Base-by-base conservation (phyloP, 2,113 vertebrate species). In the Chloroceryle aenea region DNA sequence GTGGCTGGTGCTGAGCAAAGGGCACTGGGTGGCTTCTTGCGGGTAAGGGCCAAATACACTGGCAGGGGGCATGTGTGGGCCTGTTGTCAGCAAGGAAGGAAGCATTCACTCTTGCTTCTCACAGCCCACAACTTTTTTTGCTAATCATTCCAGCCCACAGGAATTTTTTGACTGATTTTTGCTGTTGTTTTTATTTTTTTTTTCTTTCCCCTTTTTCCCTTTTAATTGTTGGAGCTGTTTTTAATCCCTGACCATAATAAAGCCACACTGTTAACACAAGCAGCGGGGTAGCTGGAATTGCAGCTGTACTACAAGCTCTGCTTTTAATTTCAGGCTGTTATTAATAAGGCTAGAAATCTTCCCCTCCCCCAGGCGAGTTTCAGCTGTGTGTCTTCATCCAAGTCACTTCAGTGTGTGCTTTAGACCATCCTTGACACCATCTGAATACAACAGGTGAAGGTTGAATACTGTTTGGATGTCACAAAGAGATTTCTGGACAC, bases 191-290 rank as follows among this genome's bases (percentile, higher is more conserved):
- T 88, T 88, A 7, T 3, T 75, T 13, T 29, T 30, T 50, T 21
- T 13, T 25, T 13, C 9, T 48, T 36, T 52, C 19, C 45, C 71
- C 83, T 69, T 85, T 93, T 86, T 34, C 1, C 13, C 63, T 53
- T 90, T 80, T 95, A 97, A 90, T 95, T 89, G 83, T 74, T 82
- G 71, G 52, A 95, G 81, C 86, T 95, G 90, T 85, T 97, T 96
- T 95, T 95, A 97, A 97, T 95, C 80, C 86, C 50, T 63, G 96
- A 89, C 96, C 95, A 79, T 97, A 95, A 95, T 93, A 94, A 96
- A 97, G 94, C 95, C 95, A 87, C 91, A 73, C 87, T 95, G 97
- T 97, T 97, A 95, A 96, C 94, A 96, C 73, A 84, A 94, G 71
- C 96, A 95, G 93, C 90, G 0, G 95, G 95, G 67, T 87, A 43